Percentiles rank a stretch among this genome's conserved stretches.
Conservation (phyloP, 2,113 vertebrate species). For the Pogonocichla stellata region DNA sequence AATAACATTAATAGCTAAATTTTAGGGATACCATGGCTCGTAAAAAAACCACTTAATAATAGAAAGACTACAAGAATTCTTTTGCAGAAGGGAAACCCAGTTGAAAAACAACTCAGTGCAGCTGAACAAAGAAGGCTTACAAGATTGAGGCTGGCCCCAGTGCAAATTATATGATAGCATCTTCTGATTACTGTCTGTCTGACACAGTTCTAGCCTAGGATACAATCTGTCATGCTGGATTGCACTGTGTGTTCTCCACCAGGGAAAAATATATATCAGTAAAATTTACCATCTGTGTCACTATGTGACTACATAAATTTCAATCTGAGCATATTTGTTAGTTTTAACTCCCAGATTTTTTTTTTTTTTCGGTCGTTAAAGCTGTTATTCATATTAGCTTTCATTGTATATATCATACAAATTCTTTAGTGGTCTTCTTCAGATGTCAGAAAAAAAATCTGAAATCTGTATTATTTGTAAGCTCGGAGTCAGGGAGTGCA, state of each 20-base stretch:
- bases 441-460: background rate
- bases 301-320: slow-evolving; percentile 52
- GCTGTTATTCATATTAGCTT: background rate
- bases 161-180: slow-evolving; percentile 44
- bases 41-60: background rate
- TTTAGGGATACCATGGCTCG: fast-evolving
- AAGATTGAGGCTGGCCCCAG: slow-evolving; percentile 17
- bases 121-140: slow-evolving; percentile 1
- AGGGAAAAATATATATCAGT: slow-evolving; percentile 64
- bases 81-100: background rate
- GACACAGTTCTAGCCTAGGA: slow-evolving; percentile 55
- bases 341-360: slow-evolving; percentile 33
- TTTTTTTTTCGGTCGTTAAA: background rate
- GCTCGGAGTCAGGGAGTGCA: background rate
- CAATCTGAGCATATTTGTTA: slow-evolving; percentile 51
- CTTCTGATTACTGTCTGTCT: slow-evolving; percentile 52
- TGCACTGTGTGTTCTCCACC: slow-evolving; percentile 50
- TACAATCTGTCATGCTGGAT: slow-evolving; percentile 57
- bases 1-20: background rate
- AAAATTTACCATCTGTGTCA: slow-evolving; percentile 72
- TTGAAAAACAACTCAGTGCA: background rate
- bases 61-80: background rate
- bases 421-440: background rate
- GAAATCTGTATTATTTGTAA: background rate
- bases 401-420: background rate